Conservation (phyloP, 1,140 invertebrate genomes). For the Dendrolimus kikuchii region DNA sequence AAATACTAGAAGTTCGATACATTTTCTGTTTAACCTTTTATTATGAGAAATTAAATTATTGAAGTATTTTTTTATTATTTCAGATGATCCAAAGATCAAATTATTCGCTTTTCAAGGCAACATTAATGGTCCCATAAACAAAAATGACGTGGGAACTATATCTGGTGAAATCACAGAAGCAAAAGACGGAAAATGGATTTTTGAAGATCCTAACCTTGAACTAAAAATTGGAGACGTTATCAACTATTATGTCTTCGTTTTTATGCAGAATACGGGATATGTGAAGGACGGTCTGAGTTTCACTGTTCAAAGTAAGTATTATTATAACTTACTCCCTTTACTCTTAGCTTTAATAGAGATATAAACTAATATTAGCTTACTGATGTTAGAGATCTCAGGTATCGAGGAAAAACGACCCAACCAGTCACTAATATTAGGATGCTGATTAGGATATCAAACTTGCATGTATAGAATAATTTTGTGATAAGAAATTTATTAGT, state of each 20-base stretch:
- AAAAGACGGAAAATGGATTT: constrained; percentile 39
- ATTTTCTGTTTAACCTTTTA: neutral
- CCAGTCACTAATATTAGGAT: no score
- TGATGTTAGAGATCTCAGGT: no score
- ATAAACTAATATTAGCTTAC: no score
- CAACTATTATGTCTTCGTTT: constrained; percentile 58
- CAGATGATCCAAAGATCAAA: constrained; percentile 37
- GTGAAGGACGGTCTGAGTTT: constrained; percentile 23
- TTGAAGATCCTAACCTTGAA: constrained; percentile 27
- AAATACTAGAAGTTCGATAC: no score
- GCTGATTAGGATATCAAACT: no score
- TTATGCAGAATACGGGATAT: constrained; percentile 31
- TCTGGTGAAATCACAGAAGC: constrained; percentile 24
- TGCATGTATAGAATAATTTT: no score
- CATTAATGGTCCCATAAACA: constrained; percentile 33
- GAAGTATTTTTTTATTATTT: constrained; percentile 6
- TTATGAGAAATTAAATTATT: constrained; percentile 2
- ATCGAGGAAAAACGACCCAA: no score
- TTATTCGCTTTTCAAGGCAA: constrained; percentile 56
- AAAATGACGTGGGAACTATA: constrained; percentile 26
- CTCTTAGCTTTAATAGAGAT: no score
- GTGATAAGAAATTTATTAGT: no score
- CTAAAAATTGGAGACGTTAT: constrained; percentile 52
- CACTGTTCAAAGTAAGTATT: constrained; percentile 22
- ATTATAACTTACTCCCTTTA: neutral